Percentiles rank a stretch among this genome's conserved stretches.
Conservation (phyloP, 2,113 vertebrate genomes). For the Vicugna pacos region DNA sequence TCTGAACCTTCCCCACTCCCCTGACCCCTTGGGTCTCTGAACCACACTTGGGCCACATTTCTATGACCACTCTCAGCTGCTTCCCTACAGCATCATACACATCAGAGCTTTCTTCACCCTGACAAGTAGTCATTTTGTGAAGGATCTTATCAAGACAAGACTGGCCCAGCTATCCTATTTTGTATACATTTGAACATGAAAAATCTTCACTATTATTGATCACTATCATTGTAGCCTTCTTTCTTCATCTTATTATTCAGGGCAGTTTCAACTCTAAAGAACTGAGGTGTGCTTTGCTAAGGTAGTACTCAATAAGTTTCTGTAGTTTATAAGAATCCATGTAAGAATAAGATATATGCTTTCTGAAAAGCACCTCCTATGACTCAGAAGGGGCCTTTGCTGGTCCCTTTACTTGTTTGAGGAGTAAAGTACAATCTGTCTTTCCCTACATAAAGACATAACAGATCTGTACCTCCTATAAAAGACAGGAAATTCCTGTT, state of each 20-base stretch:
- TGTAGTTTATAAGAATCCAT: not conserved
- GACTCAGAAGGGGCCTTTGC: not conserved
- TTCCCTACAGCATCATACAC: not conserved
- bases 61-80: fast-evolving
- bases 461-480: not conserved
- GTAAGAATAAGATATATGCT: not conserved
- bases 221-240: not conserved
- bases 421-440: not conserved
- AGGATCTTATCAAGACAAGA: not conserved
- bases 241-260: not conserved
- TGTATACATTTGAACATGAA: not conserved
- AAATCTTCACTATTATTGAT: not conserved
- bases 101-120: not conserved
- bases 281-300: not conserved
- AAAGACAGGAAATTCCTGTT: not conserved
- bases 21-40: not conserved
- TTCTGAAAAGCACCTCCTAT: not conserved
- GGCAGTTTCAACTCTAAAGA: not conserved
- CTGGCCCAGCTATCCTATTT: not conserved
- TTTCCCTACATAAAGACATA: not conserved
- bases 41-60: not conserved
- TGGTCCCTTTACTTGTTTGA: not conserved
- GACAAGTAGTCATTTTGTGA: not conserved
- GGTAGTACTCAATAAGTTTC: not conserved
- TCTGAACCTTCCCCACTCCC: not conserved